These are phyloP conservation scores for Lasaia peninsularis DNA, from an alignment of 1,140 invertebrate species.

Conservation along the genomic window DNA sequence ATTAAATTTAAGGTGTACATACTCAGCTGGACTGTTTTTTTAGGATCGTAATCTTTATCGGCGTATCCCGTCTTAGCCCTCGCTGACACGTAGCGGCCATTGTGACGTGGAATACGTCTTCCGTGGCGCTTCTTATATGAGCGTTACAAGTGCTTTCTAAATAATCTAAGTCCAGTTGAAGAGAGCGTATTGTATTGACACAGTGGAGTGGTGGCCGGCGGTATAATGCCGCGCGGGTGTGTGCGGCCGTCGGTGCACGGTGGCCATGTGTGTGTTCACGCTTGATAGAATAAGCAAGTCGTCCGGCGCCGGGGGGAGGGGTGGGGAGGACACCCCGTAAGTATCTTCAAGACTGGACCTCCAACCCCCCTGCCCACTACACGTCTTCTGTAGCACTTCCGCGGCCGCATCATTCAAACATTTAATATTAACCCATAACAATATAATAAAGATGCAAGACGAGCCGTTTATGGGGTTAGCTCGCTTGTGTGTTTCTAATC, in stretches of 20 bases:
- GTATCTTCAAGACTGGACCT: conserved; percentile 72
- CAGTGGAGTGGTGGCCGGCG: conserved; percentile 77
- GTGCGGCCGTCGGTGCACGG: conserved; percentile 43
- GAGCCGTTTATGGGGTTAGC: too few relatives aligned
- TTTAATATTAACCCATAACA: conserved; percentile 57
- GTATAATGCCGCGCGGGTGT: conserved; percentile 64
- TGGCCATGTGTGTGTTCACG: conserved; percentile 56
- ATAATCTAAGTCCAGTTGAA: conserved; percentile 78
- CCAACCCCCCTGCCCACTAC: conserved; percentile 69
- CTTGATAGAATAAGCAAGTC: conserved; percentile 78
- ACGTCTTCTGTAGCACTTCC: conserved; percentile 73
- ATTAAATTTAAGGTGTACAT: conserved; percentile 40
- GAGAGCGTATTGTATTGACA: conserved; percentile 79
- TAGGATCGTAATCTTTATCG: conserved; percentile 72
- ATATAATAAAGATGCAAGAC: too few relatives aligned
- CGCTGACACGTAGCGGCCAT: conserved; percentile 71
- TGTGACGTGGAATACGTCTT: conserved; percentile 74
- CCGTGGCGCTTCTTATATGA: conserved; percentile 77
- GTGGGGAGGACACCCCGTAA: conserved; percentile 40
- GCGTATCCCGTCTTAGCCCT: conserved; percentile 59
- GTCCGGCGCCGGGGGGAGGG: conserved; percentile 53
- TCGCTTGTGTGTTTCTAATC: too few relatives aligned
- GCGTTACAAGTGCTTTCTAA: conserved; percentile 79
- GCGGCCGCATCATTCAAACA: conserved; percentile 62
- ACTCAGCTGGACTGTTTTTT: conserved; percentile 70